These are phyloP conservation scores for Garra rufa DNA, from an alignment of 2,113 vertebrate species.

Conservation along the genomic window DNA sequence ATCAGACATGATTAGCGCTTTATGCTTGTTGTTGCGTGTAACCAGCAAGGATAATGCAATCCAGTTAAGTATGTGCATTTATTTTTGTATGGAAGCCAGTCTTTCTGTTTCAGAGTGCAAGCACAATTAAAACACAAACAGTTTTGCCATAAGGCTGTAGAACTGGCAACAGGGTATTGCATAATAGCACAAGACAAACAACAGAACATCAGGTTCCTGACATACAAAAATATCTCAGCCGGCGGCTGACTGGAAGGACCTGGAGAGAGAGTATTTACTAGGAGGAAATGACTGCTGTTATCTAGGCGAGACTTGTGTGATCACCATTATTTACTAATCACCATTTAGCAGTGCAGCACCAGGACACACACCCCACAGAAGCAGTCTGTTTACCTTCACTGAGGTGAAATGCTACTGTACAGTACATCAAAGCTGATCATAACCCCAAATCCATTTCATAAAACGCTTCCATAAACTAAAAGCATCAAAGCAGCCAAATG, in stretches of 20 bases:
- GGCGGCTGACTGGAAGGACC: background rate
- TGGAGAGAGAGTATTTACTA: conserved; percentile 14
- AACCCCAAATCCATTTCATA: background rate
- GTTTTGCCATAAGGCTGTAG: background rate
- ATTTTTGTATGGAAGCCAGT: background rate
- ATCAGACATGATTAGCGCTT: background rate
- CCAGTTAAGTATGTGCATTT: background rate
- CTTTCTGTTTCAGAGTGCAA: conserved; percentile 11
- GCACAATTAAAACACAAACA: background rate
- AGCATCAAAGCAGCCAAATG: background rate
- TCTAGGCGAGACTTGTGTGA: conserved; percentile 41
- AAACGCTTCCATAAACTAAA: background rate
- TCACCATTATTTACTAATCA: conserved; percentile 56
- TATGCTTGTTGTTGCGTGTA: background rate
- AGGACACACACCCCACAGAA: conserved; percentile 14
- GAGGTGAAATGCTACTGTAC: background rate
- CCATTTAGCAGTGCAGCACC: conserved; percentile 33
- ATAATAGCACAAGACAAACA: background rate
- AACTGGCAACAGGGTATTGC: background rate
- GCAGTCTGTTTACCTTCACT: conserved; percentile 14
- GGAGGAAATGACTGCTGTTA: conserved; percentile 43
- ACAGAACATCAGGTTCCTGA: background rate
- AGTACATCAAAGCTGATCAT: background rate
- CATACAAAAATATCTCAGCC: background rate
- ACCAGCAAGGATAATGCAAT: background rate